Evolutionary conservation across 1,140 invertebrate species (phyloP).

Genomic region (Contarinia nasturtii): DNA sequence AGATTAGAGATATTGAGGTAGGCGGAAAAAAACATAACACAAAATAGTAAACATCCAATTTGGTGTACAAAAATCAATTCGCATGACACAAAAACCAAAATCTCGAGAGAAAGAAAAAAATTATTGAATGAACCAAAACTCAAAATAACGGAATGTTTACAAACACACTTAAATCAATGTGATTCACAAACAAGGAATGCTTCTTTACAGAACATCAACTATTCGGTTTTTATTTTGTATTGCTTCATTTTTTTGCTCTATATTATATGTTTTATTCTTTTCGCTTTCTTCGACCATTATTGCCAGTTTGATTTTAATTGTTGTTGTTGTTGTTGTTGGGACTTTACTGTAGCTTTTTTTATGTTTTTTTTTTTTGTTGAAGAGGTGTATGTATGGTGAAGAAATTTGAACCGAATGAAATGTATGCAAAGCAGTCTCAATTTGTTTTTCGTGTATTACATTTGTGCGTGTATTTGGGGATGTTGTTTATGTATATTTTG

Average conservation of each 20-base stretch:
- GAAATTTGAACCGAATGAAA: background rate
- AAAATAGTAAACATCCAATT: background rate
- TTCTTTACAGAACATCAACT: constrained; percentile 11
- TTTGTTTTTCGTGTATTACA: background rate
- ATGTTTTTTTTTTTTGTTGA: background rate
- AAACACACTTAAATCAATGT: background rate
- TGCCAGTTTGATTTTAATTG: constrained; percentile 7
- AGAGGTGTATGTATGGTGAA: constrained; percentile 11
- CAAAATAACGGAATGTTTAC: background rate
- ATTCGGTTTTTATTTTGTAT: constrained; percentile 7
- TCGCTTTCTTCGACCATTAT: constrained; percentile 7
- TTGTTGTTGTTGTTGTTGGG: background rate
- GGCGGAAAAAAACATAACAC: background rate
- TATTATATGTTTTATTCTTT: constrained; percentile 10
- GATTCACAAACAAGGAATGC: constrained; percentile 4
- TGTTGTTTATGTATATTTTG: constrained; percentile 5
- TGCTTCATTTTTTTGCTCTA: constrained; percentile 9
- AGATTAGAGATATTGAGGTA: too few relatives aligned
- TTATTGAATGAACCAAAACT: too few relatives aligned
- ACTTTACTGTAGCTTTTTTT: constrained; percentile 6
- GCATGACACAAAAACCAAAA: background rate
- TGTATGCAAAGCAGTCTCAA: background rate
- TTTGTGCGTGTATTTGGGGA: constrained; percentile 4
- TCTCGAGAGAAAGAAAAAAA: too few relatives aligned
- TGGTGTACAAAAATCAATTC: background rate